These are phyloP conservation scores for Cinara cedri DNA, from an alignment of 2,888 invertebrate species.

Conservation along the genomic window DNA sequence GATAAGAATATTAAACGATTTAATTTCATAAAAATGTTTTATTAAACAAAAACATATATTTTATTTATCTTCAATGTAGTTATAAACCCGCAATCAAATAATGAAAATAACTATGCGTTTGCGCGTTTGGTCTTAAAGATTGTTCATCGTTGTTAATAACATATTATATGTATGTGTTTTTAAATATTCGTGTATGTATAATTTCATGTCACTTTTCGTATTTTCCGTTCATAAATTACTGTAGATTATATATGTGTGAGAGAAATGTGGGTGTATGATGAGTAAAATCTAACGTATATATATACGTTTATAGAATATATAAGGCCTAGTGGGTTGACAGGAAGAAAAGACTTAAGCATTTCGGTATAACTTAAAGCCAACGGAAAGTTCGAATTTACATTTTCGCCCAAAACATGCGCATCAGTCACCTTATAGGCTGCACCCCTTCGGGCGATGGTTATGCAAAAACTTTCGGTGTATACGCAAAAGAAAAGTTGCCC, in stretches of 20 bases:
- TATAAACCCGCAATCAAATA: background rate
- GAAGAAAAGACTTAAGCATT: slow-evolving; percentile 27
- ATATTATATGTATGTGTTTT: no score
- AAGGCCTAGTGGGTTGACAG: background rate
- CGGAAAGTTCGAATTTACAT: slow-evolving; percentile 45
- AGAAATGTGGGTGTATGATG: background rate
- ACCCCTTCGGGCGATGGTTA: slow-evolving; percentile 23
- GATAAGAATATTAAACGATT: no score
- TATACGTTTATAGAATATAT: slow-evolving; percentile 9
- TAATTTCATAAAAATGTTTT: no score
- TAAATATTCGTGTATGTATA: no score
- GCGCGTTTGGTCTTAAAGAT: background rate
- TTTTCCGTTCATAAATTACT: slow-evolving; percentile 10
- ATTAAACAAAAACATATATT: no score
- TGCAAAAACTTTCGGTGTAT: slow-evolving; percentile 41
- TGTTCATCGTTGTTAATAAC: slow-evolving; percentile 5
- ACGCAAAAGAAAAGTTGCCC: slow-evolving; percentile 48
- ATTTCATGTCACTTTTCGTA: slow-evolving; percentile 3
- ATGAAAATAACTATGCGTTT: background rate
- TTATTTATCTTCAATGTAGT: no score
- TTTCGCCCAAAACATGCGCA: slow-evolving; percentile 27
- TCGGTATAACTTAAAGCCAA: slow-evolving; percentile 19
- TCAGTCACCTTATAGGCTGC: slow-evolving; percentile 15
- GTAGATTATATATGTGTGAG: background rate
- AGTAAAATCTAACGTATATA: background rate